phyloP scores from a whole-genome alignment of 2,113 vertebrate species.

The Cyrtonyx montezumae region DNA sequence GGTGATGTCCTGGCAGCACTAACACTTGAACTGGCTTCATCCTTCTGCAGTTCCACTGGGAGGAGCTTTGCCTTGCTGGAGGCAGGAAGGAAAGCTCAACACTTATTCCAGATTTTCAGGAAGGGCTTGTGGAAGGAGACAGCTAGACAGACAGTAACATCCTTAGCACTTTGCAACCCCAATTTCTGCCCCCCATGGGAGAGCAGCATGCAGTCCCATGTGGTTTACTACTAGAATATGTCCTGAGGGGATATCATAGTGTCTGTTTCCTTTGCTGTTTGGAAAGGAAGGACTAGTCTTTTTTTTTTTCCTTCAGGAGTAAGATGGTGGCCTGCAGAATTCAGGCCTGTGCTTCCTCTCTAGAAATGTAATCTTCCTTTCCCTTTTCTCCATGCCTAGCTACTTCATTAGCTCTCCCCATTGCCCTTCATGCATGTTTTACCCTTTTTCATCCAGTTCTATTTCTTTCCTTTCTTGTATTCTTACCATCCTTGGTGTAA shows the following conservation, averaged over 20 bases:
- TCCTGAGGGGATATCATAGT: not conserved
- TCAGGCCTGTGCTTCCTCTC: not conserved
- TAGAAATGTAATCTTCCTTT: not conserved
- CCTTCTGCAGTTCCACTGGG: not conserved
- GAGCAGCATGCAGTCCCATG: not conserved
- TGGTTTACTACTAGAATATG: not conserved
- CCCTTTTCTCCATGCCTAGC: not conserved
- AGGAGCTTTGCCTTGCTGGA: not conserved
- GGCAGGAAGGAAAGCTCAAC: not conserved
- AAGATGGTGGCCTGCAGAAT: not conserved
- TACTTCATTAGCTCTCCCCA: not conserved
- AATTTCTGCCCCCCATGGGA: accelerated
- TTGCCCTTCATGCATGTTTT: not conserved
- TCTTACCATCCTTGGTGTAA: not conserved
- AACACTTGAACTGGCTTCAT: not conserved
- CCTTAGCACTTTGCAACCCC: not conserved
- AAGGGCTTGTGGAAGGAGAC: not conserved
- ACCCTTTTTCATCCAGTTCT: not conserved
- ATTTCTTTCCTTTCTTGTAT: not conserved
- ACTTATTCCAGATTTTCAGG: not conserved
- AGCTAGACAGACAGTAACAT: not conserved
- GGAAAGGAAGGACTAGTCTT: not conserved
- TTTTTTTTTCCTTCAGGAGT: not conserved
- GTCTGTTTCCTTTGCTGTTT: not conserved
- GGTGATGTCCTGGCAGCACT: not conserved